A percentile compares a stretch with the other conserved stretches of the same genome.
These are phyloP conservation scores for Sipha maydis DNA, from an alignment of 2,888 invertebrate species.

Conservation along the genomic window DNA sequence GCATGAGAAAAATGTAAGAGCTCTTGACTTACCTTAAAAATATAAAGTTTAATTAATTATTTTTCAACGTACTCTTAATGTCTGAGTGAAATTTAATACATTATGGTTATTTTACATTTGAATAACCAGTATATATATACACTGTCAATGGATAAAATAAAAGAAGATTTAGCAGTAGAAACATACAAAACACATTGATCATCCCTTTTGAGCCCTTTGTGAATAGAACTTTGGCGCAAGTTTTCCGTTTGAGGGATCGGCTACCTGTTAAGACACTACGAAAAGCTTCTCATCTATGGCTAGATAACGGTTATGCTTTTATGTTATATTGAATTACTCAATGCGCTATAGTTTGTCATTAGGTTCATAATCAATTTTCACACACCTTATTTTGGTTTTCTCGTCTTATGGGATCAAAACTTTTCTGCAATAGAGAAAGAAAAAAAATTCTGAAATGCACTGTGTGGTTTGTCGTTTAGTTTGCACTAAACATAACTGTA, in stretches of 20 bases:
- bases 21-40: no score
- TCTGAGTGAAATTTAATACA: background rate
- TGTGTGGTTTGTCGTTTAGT: background rate
- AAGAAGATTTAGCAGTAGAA: background rate
- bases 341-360: slow-evolving; percentile 10
- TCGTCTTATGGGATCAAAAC: background rate
- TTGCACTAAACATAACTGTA: background rate
- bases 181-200: slow-evolving; percentile 29
- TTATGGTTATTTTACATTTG: background rate
- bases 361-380: background rate
- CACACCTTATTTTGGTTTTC: background rate
- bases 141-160: background rate
- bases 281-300: background rate
- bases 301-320: slow-evolving; percentile 10
- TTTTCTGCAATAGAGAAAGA: background rate
- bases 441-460: background rate
- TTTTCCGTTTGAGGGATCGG: slow-evolving; percentile 22
- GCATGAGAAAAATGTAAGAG: no score
- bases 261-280: slow-evolving; percentile 2
- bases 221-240: slow-evolving; percentile 4
- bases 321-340: slow-evolving; percentile 38
- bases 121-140: background rate
- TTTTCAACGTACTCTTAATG: background rate
- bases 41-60: background rate
- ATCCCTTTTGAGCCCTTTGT: slow-evolving; percentile 15